Base-by-base conservation (phyloP, 2,888 invertebrate genomes). In the Therioaphis trifolii region DNA sequence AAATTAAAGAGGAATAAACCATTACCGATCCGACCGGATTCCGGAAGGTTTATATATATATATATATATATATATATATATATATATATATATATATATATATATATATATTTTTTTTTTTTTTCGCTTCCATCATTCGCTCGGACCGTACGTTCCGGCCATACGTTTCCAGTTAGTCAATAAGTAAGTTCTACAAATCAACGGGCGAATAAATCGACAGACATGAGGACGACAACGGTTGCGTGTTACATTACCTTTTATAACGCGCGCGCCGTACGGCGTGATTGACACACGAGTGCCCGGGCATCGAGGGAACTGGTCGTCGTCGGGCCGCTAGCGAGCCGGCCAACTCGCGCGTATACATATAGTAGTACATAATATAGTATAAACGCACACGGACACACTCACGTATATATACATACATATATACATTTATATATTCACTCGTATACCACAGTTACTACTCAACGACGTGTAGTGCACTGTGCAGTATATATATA, bases 11-110 rank as follows among this genome's bases (percentile, higher is more conserved):
- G 21, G 18, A 9, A 21, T 24, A 14, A 61, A 18, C n/a, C 27
- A 46, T 46, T n/a, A 63, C 74, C 74, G 66, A 82, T 72, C 80
- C 49, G 29, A 82, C 80, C 80, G 80, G 80, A 82, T 82, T 82
- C 63, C 72, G 58, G 21, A 66, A 49, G 68, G 15, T 68, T 68
- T 55, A 49, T 68, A 15, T 46, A n/a, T n/a, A n/a, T n/a, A n/a
- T n/a, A n/a, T n/a, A n/a, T n/a, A n/a, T n/a, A n/a, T n/a, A n/a
- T n/a, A n/a, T n/a, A n/a, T n/a, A n/a, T n/a, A n/a, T n/a, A n/a
- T n/a, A n/a, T n/a, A n/a, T n/a, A n/a, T n/a, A n/a, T n/a, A n/a
- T n/a, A n/a, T n/a, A n/a, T n/a, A n/a, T n/a, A n/a, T n/a, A n/a
- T n/a, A n/a, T n/a, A n/a, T n/a, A n/a, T n/a, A n/a, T 69, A 68